phyloP scores from a whole-genome alignment of 2,888 invertebrate species.

The Cantharis rustica region DNA sequence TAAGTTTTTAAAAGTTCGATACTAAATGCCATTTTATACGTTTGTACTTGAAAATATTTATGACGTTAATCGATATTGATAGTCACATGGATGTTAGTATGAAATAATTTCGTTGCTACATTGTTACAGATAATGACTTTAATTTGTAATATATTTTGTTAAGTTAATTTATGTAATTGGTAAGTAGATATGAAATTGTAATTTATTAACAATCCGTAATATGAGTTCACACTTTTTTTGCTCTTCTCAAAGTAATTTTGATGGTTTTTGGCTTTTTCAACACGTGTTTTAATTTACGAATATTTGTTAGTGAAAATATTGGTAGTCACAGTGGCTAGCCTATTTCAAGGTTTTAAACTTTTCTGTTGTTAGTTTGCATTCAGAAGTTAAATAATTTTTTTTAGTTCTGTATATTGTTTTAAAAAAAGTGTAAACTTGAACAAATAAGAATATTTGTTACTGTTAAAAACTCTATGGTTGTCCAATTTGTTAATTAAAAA shows the following conservation, averaged over 20 bases:
- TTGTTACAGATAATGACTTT: not conserved
- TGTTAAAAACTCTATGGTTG: not conserved
- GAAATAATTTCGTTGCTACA: not conserved
- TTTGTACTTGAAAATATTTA: slow-evolving; percentile 13
- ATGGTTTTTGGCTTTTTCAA: not conserved
- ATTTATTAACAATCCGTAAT: not conserved
- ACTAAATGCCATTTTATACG: slow-evolving; percentile 7
- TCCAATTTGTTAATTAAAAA: not conserved
- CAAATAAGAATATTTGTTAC: not conserved
- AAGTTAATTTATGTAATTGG: not conserved
- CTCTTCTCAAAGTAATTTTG: not conserved
- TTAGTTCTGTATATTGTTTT: not conserved
- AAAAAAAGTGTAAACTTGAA: not conserved
- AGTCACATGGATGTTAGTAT: not conserved
- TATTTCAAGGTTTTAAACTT: not conserved
- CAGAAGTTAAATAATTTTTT: not conserved
- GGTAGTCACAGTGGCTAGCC: not conserved
- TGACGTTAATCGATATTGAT: not conserved
- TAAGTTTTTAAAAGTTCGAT: not conserved
- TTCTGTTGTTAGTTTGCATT: not conserved
- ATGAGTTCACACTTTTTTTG: not conserved
- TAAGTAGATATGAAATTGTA: not conserved
- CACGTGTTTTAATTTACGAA: not conserved
- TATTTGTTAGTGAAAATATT: not conserved
- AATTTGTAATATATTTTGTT: not conserved